Conservation (phyloP, 1,140 invertebrate species). For the Pseudomyrmex dendroicus region DNA sequence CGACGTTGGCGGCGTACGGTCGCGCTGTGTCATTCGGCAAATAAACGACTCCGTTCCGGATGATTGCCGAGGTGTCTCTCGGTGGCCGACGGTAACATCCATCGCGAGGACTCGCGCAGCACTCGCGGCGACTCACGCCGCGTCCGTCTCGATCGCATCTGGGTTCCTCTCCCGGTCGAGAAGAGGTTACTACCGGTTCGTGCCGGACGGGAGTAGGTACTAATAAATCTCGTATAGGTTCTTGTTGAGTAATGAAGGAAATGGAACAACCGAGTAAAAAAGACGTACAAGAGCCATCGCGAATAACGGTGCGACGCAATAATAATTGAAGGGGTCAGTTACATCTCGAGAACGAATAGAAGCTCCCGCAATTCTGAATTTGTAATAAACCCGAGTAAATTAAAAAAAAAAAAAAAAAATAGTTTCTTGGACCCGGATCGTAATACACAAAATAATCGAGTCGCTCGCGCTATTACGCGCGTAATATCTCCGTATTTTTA, state of each 20-base stretch:
- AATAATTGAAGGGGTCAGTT: conserved; percentile 6
- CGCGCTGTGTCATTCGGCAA: conserved; percentile 69
- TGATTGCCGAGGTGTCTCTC: conserved; percentile 77
- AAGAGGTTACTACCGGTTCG: conserved; percentile 58
- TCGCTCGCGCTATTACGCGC: background rate
- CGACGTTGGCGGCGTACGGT: background rate
- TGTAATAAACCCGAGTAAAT: background rate
- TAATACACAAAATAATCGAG: background rate
- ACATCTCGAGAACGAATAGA: background rate
- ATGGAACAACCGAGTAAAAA: conserved; percentile 17
- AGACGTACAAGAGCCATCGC: background rate
- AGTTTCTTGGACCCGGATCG: too few species aligned
- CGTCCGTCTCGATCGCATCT: conserved; percentile 69
- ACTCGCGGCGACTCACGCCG: conserved; percentile 69
- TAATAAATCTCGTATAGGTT: conserved; percentile 42
- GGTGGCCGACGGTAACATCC: conserved; percentile 74
- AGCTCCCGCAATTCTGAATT: background rate
- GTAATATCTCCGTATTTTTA: background rate
- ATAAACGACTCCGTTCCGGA: conserved; percentile 78
- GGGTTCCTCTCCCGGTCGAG: conserved; percentile 59
- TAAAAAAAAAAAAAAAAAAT: too few species aligned
- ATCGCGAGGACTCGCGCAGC: conserved; percentile 63
- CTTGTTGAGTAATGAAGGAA: conserved; percentile 41
- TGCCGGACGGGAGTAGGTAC: conserved; percentile 48
- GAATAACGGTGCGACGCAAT: conserved; percentile 17